A percentile compares a stretch with the other conserved stretches of the same genome.
Evolutionary conservation across 2,888 invertebrate species (phyloP).

Genomic region (Dryomyza anilis): DNA sequence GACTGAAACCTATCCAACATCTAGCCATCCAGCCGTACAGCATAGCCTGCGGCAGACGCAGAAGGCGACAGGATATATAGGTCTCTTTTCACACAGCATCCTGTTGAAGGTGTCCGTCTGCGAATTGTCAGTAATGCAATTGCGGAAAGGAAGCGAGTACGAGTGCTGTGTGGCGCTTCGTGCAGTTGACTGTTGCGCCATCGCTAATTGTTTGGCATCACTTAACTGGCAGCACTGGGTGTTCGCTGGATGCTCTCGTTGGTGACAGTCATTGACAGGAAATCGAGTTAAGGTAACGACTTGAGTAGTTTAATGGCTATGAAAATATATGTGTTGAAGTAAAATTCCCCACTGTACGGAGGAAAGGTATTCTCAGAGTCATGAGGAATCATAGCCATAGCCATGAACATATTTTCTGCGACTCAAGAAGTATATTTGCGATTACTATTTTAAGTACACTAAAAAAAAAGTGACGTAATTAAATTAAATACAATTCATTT

Average conservation of each 20-base stretch:
- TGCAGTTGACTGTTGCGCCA: background rate
- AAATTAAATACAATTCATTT: too few relatives aligned
- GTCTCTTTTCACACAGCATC: background rate
- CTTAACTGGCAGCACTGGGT: conserved; percentile 6
- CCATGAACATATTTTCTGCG: background rate
- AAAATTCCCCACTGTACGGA: too few relatives aligned
- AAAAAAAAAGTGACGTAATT: too few relatives aligned
- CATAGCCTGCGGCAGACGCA: background rate
- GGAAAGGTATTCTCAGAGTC: background rate
- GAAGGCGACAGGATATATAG: background rate
- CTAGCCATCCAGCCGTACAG: too few relatives aligned
- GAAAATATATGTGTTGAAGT: too few relatives aligned
- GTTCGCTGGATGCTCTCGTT: background rate
- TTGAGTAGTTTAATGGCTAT: too few relatives aligned
- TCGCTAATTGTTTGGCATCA: conserved; percentile 3
- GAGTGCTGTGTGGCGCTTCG: background rate
- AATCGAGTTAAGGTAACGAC: background rate
- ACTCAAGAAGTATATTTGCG: background rate
- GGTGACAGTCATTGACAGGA: conserved; percentile 5
- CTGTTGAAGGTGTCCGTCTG: background rate
- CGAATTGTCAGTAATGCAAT: background rate
- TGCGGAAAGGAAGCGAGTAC: too few relatives aligned
- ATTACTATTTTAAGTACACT: background rate
- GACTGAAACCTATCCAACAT: background rate
- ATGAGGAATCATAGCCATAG: background rate